Percentiles rank a stretch among this genome's conserved stretches.
phyloP scores from a whole-genome alignment of 1,140 invertebrate genomes.

The Wiebesia pumilae region DNA sequence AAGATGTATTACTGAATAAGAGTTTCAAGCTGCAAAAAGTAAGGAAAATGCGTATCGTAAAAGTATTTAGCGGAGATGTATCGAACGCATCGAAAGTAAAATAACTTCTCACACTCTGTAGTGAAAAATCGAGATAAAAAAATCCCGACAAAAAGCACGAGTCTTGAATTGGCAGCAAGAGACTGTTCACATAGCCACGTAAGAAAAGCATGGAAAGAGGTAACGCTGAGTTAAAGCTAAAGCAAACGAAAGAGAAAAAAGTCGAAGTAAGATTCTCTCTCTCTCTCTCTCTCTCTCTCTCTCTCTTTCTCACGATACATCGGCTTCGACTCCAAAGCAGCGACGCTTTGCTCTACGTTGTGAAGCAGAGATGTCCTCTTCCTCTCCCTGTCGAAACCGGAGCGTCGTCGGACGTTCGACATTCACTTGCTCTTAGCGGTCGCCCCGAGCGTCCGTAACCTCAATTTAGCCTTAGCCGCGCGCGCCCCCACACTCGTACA shows the following conservation, averaged over 20 bases:
- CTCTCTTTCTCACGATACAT: background rate
- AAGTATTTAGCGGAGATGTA: background rate
- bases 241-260: constrained; percentile 6
- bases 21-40: background rate
- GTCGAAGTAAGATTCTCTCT: background rate
- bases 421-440: constrained; percentile 33
- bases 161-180: constrained; percentile 5
- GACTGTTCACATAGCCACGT: background rate
- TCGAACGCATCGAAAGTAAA: constrained; percentile 4
- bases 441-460: constrained; percentile 1
- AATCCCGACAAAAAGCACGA: background rate
- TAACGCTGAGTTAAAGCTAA: background rate
- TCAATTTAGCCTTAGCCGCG: constrained; percentile 15
- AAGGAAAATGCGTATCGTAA: background rate
- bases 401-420: constrained; percentile 30
- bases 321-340: background rate
- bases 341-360: background rate
- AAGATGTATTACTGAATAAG: no score
- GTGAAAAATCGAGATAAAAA: constrained; percentile 13
- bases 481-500: background rate
- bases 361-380: background rate
- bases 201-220: background rate
- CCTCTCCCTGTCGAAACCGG: constrained; percentile 23
- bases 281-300: background rate
- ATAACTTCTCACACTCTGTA: constrained; percentile 12